Base-by-base conservation (phyloP, 1,140 invertebrate species). In the Aleiodes sp. region DNA sequence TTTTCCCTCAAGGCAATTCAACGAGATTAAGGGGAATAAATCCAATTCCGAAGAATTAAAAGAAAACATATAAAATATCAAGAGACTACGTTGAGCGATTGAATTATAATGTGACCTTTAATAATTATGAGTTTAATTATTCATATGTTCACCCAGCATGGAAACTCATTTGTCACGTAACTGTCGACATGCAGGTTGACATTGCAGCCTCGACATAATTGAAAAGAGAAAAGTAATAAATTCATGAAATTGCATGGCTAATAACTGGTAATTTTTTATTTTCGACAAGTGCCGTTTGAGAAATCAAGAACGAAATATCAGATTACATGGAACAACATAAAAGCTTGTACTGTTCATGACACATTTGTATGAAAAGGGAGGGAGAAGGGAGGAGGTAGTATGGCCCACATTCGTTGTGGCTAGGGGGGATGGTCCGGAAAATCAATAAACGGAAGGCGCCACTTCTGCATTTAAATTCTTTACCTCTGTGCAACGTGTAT, bases 401-500 rank as follows among this genome's bases (percentile, higher is more conserved):
- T 82, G 78, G 79, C 81, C 78, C 80, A 82, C 75, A 80, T 83
- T 78, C 74, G 74, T 71, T 46, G 61, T 56, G 74, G 70, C 71
- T 75, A 73, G 69, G 56, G 68, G 70, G 39, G 21, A n/a, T 28
- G 12, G n/a, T 19, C 70, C 65, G 29, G 39, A 78, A 80, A 84
- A 85, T 85, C 83, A 83, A 85, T 85, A 85, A 82, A 77, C 79
- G 81, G 79, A 85, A 82, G 76, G 77, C 75, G 72, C 66, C 70
- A 76, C 71, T 77, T 76, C 71, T 73, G 68, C 65, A 76, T 79
- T 78, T 68, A 72, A 29, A 68, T 68, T 67, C 43, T 12, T n/a
- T 16, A 52, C 46, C 2, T 24, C 19, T 52, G 46, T 52, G 26
- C 16, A 24, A 21, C 7, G 46, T 52, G 26, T 46, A 46, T 14